Evolutionary conservation across 1,140 invertebrate species (phyloP), one percentile per base, ranked within the genome.

Genomic region (Propsilocerus akamusi): DNA sequence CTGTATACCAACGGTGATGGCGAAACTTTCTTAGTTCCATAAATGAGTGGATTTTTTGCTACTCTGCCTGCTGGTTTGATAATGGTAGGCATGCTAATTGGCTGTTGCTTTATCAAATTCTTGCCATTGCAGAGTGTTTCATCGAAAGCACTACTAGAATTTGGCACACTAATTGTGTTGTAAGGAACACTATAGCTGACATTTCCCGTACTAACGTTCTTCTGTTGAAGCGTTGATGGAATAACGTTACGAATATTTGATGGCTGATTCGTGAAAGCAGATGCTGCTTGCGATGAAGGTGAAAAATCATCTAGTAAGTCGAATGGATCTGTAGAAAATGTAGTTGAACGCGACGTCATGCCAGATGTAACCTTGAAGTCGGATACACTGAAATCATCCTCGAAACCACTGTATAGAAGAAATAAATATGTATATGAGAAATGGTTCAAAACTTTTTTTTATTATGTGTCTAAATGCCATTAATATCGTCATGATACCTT

Each of bases 321-420:
- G 4, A 67, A 52, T 1, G 65, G 62, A 56, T 69, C 72, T 48
- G 65, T 70, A 12, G 66, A 41, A 17, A 41, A 41, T 5, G 34
- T 41, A 7, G 34, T 41, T 20, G 34, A 41, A 10, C 34, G 34
- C 4, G 34, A 41, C 22, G 34, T 20, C 6, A 20, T 20, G n/a
- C 34, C 63, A 49, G 65, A 59, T 5, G 71, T 61, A 28, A 72
- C 53, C 14, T 57, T 59, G 14, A 66, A 52, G 20, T 37, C 20
- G 2, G 47, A 74, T 17, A 78, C 70, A 56, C 80, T 77, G 61
- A 81, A 83, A 58, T 84, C 80, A 65, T 84, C 80, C 60, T 83
- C 80, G 56, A 83, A 83, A 23, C 75, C 80, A 67, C 80, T 82
- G 61, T 82, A 80, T 47, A 76, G 74, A 57, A 79, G 62, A 58